Evolutionary conservation across 2,888 invertebrate species (phyloP).

Genomic region (Caenorhabditis sp.): DNA sequence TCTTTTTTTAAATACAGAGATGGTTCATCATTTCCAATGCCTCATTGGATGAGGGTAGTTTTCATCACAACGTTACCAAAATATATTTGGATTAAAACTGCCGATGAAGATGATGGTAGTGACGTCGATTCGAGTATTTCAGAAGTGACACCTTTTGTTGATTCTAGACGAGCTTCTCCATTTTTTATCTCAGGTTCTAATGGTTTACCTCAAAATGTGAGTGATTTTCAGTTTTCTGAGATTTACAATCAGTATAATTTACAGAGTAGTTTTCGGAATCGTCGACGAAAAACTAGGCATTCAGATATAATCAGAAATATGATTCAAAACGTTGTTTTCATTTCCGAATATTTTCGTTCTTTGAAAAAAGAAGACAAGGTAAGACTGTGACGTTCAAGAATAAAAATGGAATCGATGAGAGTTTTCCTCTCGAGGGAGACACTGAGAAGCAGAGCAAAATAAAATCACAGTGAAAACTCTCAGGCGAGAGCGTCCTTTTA

Average conservation of each 20-base stretch:
- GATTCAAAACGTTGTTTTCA: conserved; percentile 70
- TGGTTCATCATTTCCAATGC: conserved; percentile 95
- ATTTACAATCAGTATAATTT: neutral
- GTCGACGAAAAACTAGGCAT: conserved; percentile 62
- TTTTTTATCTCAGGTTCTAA: conserved; percentile 58
- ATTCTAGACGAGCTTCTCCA: conserved; percentile 64
- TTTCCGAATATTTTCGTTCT: conserved; percentile 67
- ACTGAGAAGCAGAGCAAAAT: too few species aligned
- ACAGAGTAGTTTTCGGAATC: conserved; percentile 22
- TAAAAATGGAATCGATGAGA: too few species aligned
- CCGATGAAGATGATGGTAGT: conserved; percentile 59
- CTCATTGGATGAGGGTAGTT: conserved; percentile 79
- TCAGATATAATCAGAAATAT: conserved; percentile 69
- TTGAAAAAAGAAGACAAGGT: conserved; percentile 67
- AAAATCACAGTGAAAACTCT: too few species aligned
- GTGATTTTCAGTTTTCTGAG: neutral
- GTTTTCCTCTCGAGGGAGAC: too few species aligned
- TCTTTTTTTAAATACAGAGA: conserved; percentile 71
- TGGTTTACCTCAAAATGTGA: neutral
- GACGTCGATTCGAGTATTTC: conserved; percentile 61
- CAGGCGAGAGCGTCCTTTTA: too few species aligned
- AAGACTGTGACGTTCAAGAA: too few species aligned
- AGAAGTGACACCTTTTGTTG: conserved; percentile 39
- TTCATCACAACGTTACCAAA: conserved; percentile 63
- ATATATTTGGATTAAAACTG: conserved; percentile 63